Percentiles rank a stretch among this genome's conserved stretches.
These are phyloP conservation scores for Neodiprion lecontei DNA, from an alignment of 1,140 invertebrate genomes.

Conservation along the genomic window DNA sequence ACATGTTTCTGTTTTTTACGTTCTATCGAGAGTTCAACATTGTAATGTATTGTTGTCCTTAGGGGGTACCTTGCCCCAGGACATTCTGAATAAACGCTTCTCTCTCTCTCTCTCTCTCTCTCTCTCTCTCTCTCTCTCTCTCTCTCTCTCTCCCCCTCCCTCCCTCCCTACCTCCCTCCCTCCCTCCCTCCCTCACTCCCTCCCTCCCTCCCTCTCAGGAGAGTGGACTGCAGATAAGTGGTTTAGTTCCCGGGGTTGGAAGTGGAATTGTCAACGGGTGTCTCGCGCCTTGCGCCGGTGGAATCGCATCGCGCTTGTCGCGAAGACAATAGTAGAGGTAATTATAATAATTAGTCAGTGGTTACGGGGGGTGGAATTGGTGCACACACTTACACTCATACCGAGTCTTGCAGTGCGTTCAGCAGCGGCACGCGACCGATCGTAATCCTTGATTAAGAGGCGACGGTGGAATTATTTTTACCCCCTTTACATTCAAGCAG, in stretches of 20 bases:
- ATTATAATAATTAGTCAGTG: neutral
- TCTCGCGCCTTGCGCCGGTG: neutral
- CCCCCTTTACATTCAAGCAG: neutral
- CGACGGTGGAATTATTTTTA: neutral
- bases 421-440: neutral
- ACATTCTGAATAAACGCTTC: neutral
- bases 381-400: too few species aligned
- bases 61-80: too few species aligned
- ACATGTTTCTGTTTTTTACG: too few species aligned
- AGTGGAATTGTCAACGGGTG: neutral
- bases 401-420: too few species aligned
- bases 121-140: conserved; percentile 17
- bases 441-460: neutral
- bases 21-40: too few species aligned
- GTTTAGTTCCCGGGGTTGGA: neutral
- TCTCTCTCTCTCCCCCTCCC: conserved; percentile 26
- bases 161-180: conserved; percentile 14
- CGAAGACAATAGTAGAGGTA: neutral
- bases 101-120: conserved; percentile 26
- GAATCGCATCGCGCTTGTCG: neutral
- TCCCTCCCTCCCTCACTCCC: conserved; percentile 29
- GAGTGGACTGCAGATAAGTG: neutral
- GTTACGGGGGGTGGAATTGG: neutral
- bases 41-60: too few species aligned
- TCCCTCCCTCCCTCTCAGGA: neutral